Conservation (phyloP, 2,888 invertebrate species). For the Drosophila eohydei region DNA sequence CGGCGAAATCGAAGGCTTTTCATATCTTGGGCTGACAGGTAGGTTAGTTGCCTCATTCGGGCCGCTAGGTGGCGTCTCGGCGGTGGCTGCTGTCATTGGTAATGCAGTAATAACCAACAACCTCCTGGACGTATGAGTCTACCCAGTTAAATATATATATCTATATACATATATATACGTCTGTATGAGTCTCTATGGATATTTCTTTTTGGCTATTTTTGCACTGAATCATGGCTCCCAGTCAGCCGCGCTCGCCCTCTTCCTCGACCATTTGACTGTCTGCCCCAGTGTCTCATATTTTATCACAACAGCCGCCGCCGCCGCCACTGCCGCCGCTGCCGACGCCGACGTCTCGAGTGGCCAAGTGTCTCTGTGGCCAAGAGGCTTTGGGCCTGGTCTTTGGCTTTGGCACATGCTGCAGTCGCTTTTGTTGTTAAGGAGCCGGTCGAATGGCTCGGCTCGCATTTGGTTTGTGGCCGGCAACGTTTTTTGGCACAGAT, state of each 20-base stretch:
- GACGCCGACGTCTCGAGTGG: constrained; percentile 65
- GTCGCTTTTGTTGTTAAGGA: constrained; percentile 62
- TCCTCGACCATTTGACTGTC: constrained; percentile 62
- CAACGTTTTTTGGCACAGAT: constrained; percentile 74
- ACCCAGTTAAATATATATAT: constrained; percentile 37
- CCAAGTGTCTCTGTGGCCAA: constrained; percentile 73
- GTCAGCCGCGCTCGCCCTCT: constrained; percentile 2
- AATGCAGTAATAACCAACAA: constrained; percentile 64
- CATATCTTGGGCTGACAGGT: constrained; percentile 74
- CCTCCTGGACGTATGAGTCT: constrained; percentile 49
- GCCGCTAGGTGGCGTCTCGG: constrained; percentile 75
- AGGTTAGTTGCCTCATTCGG: constrained; percentile 64
- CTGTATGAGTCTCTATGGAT: constrained; percentile 32
- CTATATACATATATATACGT: no score
- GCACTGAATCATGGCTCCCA: constrained; percentile 75
- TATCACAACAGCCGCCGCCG: constrained; percentile 66
- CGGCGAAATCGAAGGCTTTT: constrained; percentile 55
- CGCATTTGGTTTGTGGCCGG: constrained; percentile 21
- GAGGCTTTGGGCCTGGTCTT: constrained; percentile 60
- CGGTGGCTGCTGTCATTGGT: constrained; percentile 64
- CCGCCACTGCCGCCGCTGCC: constrained; percentile 18
- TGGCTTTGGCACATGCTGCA: constrained; percentile 76
- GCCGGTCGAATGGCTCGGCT: constrained; percentile 37
- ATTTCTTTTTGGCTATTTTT: constrained; percentile 62
- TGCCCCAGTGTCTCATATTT: constrained; percentile 81